These are phyloP conservation scores for Zaprionus kolodkinae DNA, from an alignment of 1,140 invertebrate species.

Conservation along the genomic window DNA sequence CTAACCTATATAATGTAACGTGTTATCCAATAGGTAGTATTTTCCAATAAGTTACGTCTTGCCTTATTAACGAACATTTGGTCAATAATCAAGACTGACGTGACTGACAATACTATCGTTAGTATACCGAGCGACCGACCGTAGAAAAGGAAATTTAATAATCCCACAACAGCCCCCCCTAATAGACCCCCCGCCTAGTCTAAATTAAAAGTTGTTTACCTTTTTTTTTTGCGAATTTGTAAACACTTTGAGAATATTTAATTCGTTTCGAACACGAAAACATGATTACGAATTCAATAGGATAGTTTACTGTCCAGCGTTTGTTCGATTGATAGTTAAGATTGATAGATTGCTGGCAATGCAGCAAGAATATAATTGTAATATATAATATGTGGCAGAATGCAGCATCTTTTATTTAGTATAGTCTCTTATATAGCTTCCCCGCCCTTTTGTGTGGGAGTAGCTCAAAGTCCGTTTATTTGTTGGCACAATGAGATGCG, in stretches of 20 bases:
- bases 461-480: slow-evolving; percentile 30
- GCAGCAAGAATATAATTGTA: not conserved
- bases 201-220: not conserved
- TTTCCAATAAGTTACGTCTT: not conserved
- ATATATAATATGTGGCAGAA: not conserved
- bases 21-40: not conserved
- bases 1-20: not conserved
- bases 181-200: not conserved
- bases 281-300: not conserved
- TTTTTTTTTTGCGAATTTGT: not conserved
- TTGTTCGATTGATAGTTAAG: no score
- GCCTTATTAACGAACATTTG: not conserved
- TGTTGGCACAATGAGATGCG: slow-evolving; percentile 6
- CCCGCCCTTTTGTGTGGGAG: no score
- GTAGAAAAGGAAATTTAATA: not conserved
- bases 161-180: not conserved
- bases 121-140: no score
- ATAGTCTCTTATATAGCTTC: no score
- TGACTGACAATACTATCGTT: not conserved
- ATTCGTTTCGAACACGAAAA: not conserved
- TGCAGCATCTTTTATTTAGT: not conserved
- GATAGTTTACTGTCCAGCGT: no score
- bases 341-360: not conserved
- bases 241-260: not conserved
- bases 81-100: not conserved